phyloP scores from a whole-genome alignment of 2,113 vertebrate species.

The Burhinus oedicnemus region DNA sequence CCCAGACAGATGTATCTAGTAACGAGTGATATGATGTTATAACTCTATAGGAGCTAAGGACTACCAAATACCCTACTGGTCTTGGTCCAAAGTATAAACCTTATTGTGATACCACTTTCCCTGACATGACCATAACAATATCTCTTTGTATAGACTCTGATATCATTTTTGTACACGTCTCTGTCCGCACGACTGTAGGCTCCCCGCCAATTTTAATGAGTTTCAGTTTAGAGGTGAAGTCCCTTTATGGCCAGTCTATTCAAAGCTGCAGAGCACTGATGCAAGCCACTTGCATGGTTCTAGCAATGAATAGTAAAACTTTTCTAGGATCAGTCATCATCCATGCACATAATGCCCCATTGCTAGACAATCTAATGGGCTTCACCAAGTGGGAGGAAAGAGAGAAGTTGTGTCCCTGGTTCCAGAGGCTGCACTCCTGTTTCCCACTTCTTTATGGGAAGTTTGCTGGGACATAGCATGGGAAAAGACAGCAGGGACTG shows the following conservation, averaged over 20 bases:
- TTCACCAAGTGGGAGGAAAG: not conserved
- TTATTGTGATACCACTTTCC: not conserved
- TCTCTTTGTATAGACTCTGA: not conserved
- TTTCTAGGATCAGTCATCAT: not conserved
- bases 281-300: not conserved
- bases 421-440: not conserved
- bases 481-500: not conserved
- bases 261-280: not conserved
- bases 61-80: not conserved
- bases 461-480: not conserved
- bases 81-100: not conserved
- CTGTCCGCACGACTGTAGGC: not conserved
- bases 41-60: not conserved
- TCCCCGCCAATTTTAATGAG: not conserved
- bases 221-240: not conserved
- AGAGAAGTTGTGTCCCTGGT: not conserved
- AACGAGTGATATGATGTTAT: not conserved
- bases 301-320: not conserved
- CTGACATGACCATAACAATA: not conserved
- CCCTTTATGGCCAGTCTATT: not conserved
- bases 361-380: not conserved
- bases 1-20: not conserved
- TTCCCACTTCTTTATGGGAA: not conserved
- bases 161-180: not conserved
- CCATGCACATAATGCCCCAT: rapidly evolving